Conservation (phyloP, 2,113 vertebrate species). For the Callaeas wilsoni region DNA sequence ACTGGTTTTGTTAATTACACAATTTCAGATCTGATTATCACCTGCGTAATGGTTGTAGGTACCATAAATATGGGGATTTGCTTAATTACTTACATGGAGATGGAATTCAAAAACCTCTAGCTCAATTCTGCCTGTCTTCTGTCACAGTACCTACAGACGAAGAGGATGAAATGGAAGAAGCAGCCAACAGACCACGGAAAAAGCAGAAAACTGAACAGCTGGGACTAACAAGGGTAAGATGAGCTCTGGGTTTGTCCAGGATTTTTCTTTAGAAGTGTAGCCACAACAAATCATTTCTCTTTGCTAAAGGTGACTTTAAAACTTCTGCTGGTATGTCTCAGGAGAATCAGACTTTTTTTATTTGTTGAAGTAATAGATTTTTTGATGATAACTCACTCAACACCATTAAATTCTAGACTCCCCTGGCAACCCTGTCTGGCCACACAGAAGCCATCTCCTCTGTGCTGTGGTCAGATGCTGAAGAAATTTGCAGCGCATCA, state of each 20-base stretch:
- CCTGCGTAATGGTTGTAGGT: neutral
- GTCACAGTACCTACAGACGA: constrained; percentile 87
- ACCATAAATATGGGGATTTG: neutral
- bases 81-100: neutral
- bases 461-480: constrained; percentile 88
- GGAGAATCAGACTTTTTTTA: neutral
- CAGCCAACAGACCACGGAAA: constrained; percentile 85
- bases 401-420: constrained; percentile 77
- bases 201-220: constrained; percentile 96
- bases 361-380: neutral
- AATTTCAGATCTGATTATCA: neutral
- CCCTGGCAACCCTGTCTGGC: constrained; percentile 90
- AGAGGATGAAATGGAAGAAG: constrained; percentile 87
- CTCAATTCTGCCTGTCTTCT: neutral
- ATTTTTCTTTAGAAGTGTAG: neutral
- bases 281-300: neutral
- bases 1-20: neutral
- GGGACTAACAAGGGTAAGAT: constrained; percentile 86
- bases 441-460: constrained; percentile 92
- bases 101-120: neutral
- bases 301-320: neutral
- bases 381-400: neutral
- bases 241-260: neutral
- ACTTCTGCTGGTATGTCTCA: neutral
- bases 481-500: constrained; percentile 92